phyloP scores from a whole-genome alignment of 2,888 invertebrate species.

The Pheosia gnoma region DNA sequence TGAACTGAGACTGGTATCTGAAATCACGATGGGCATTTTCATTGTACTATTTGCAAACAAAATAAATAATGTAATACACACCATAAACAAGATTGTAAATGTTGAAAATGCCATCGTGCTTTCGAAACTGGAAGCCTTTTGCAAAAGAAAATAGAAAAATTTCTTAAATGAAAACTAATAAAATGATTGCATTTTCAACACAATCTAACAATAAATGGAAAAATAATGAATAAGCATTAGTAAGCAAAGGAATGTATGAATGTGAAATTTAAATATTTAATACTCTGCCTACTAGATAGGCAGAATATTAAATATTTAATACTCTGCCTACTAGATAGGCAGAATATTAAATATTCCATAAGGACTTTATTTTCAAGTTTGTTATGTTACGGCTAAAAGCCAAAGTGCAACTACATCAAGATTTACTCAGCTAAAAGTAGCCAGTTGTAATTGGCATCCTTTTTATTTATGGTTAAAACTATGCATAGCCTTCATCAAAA shows the following conservation, averaged over 20 bases:
- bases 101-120: constrained; percentile 85
- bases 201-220: constrained; percentile 59
- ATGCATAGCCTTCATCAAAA: no score
- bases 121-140: constrained; percentile 70
- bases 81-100: constrained; percentile 51
- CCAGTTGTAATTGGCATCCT: no score
- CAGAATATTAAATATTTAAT: no score
- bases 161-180: constrained; percentile 64
- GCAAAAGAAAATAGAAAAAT: constrained; percentile 67
- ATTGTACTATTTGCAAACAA: constrained; percentile 50
- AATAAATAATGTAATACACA: constrained; percentile 34
- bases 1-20: constrained; percentile 81
- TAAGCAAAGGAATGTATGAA: constrained; percentile 44
- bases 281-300: no score
- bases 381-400: no score
- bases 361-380: no score
- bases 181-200: constrained; percentile 83
- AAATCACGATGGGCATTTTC: constrained; percentile 84
- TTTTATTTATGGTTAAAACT: no score
- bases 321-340: no score
- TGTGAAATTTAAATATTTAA: no score
- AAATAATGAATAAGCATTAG: constrained; percentile 49
- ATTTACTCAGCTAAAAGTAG: no score
- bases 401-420: no score
- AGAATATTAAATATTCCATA: background rate